phyloP scores from a whole-genome alignment of 2,888 invertebrate genomes.

The Ophion costatus region DNA sequence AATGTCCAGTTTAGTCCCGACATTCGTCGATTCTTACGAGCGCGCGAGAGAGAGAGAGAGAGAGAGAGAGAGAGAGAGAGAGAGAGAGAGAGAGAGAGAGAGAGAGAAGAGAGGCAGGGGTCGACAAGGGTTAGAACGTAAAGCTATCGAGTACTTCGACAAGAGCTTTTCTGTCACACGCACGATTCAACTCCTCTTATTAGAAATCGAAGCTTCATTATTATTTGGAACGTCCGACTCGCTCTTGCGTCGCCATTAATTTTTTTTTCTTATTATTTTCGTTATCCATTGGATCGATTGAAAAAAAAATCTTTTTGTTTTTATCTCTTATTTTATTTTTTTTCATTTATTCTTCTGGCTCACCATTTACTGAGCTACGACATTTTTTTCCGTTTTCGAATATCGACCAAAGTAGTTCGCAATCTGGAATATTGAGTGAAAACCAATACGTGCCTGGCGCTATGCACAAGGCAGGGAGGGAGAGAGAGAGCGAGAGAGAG shows the following conservation, averaged over 20 bases:
- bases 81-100: slow-evolving; percentile 26
- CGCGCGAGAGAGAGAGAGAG: background rate
- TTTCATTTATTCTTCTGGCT: background rate
- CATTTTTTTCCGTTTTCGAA: background rate
- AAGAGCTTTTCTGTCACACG: slow-evolving; percentile 80
- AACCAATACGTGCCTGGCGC: background rate
- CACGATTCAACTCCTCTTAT: slow-evolving; percentile 70
- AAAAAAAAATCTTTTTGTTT: slow-evolving; percentile 1
- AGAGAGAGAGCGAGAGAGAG: background rate
- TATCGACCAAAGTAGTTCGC: background rate
- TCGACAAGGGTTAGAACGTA: slow-evolving; percentile 51
- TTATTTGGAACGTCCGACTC: slow-evolving; percentile 62
- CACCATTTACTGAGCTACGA: background rate
- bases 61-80: slow-evolving; percentile 34
- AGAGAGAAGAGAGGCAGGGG: slow-evolving; percentile 31
- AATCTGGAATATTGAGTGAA: background rate
- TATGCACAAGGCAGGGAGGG: background rate
- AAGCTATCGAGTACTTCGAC: slow-evolving; percentile 68
- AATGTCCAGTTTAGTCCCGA: background rate
- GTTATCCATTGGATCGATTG: slow-evolving; percentile 28
- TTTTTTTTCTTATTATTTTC: slow-evolving; percentile 49
- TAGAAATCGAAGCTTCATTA: slow-evolving; percentile 69
- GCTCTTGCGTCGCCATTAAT: slow-evolving; percentile 12
- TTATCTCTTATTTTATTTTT: slow-evolving; percentile 20
- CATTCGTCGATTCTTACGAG: too few species aligned